Base-by-base conservation (phyloP, 2,797 vertebrate genomes). In the Bradypodion pumilum region DNA sequence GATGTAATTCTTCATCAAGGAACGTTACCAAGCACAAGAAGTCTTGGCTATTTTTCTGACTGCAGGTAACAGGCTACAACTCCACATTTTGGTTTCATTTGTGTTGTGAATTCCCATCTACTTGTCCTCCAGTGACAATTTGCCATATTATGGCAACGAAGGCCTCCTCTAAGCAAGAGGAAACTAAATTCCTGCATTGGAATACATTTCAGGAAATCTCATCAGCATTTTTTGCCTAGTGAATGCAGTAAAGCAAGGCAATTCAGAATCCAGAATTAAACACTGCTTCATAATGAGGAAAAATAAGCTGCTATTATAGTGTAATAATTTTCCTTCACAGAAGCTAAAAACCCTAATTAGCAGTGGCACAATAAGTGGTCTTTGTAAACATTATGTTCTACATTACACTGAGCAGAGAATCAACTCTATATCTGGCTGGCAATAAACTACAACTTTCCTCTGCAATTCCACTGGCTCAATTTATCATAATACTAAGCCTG, bases 151-250 rank as follows among this genome's bases (percentile, higher is more conserved):
- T 16, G 32, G 68, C 32, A 37, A 29, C 63, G 66, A 56, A 3
- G 52, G 52, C 52, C 19, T 56, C 52, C 19, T 56, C 52, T 56
- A 56, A 56, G 19, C 21, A 56, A 56, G 52, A 19, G 19, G 52
- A 56, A 56, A 56, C 52, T 56, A 23, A 2, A 15, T 19, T 56
- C 40, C 29, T 32, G 27, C 9, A 2, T 1, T 0, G 29, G 21
- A 83, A 76, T 80, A 65, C 63, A 12, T 35, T 16, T 9, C 5
- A 82, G 23, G 73, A 82, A 89, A 52, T 60, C 35, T 52, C 35
- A 56, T 76, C 62, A 13, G 7, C 21, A 42, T 3, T 60, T n/a
- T 77, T 62, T 40, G 25, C 25, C 21, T 25, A 29, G 23, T 60
- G 16, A 77, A 77, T 25, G 35, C 75, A 77, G 40, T n/a, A 7